Evolutionary conservation across 2,113 vertebrate genomes (phyloP).

Genomic region (Pluvialis apricaria): DNA sequence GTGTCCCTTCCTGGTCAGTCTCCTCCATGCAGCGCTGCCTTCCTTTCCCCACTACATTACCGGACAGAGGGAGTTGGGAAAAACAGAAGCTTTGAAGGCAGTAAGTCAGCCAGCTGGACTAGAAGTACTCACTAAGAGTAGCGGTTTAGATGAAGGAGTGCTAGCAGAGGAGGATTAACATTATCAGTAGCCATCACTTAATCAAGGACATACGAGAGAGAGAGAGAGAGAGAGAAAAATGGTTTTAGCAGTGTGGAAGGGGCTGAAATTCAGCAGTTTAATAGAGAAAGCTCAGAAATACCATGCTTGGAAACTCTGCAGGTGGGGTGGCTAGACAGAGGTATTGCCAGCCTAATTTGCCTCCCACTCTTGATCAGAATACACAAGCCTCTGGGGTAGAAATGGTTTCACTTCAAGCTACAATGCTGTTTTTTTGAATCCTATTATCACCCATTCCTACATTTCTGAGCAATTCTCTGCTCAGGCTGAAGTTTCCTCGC

Average conservation of each 20-base stretch:
- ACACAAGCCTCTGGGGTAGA: neutral
- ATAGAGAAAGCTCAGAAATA: neutral
- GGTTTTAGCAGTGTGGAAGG: neutral
- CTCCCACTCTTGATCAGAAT: neutral
- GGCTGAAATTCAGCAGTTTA: neutral
- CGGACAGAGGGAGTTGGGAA: neutral
- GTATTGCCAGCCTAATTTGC: neutral
- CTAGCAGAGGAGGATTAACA: neutral
- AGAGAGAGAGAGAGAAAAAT: neutral
- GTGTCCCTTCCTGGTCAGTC: neutral
- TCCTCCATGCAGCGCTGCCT: neutral
- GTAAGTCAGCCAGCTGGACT: constrained; percentile 4
- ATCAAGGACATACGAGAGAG: neutral
- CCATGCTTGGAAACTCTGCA: neutral
- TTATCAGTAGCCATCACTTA: neutral
- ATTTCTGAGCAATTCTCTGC: neutral
- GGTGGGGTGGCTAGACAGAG: neutral
- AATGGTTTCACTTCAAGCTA: neutral
- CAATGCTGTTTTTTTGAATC: neutral
- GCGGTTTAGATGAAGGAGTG: neutral
- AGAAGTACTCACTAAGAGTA: neutral
- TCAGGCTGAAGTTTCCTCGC: neutral
- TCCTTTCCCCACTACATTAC: neutral
- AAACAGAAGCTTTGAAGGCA: constrained; percentile 16
- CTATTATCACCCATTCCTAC: neutral